phyloP scores from a whole-genome alignment of 2,888 invertebrate genomes.

The Balanococcus diminutus region DNA sequence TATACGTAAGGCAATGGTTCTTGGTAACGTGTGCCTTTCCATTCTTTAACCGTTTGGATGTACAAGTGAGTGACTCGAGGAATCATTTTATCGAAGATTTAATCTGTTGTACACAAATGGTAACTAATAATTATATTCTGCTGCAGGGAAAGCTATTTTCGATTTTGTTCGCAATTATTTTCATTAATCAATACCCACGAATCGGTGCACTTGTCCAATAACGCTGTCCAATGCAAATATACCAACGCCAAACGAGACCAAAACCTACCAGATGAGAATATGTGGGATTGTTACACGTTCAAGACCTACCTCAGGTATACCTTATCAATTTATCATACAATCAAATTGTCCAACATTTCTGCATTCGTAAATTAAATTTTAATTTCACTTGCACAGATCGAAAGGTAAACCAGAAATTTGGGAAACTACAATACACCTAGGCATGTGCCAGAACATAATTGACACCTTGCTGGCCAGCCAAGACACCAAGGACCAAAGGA shows the following conservation, averaged over 20 bases:
- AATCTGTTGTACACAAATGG: background rate
- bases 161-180: slow-evolving; percentile 65
- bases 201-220: slow-evolving; percentile 66
- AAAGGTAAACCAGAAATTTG: slow-evolving; percentile 63
- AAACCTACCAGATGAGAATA: slow-evolving; percentile 76
- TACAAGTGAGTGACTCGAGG: slow-evolving; percentile 63
- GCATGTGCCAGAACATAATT: slow-evolving; percentile 81
- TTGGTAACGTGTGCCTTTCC: slow-evolving; percentile 67
- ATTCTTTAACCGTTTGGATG: slow-evolving; percentile 66
- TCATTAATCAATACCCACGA: slow-evolving; percentile 65
- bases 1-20: slow-evolving; percentile 68
- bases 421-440: slow-evolving; percentile 78
- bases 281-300: slow-evolving; percentile 82
- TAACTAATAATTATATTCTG: no score
- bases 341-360: background rate
- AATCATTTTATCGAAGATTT: no score
- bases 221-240: slow-evolving; percentile 64
- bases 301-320: slow-evolving; percentile 68
- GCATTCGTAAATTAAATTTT: background rate
- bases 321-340: no score
- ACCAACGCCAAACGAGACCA: slow-evolving; percentile 64
- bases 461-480: slow-evolving; percentile 81
- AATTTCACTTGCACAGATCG: background rate
- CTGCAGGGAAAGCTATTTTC: slow-evolving; percentile 64
- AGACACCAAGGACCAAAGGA: slow-evolving; percentile 71